A percentile compares a stretch with the other conserved stretches of the same genome.
phyloP scores from a whole-genome alignment of 2,113 vertebrate genomes.

The Perccottus glenii region DNA sequence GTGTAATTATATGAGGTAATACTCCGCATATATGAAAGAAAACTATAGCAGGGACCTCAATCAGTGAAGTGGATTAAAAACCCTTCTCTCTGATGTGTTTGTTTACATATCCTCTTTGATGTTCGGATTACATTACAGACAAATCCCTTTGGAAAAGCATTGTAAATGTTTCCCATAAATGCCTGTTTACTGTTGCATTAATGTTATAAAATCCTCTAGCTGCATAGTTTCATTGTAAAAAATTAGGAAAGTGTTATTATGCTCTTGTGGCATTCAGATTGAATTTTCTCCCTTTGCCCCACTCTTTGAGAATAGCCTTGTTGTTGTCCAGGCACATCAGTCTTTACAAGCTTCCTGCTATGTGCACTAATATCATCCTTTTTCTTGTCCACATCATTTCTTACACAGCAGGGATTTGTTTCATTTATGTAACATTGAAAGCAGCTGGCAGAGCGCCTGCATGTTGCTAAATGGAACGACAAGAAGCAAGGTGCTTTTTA shows the following conservation, averaged over 20 bases:
- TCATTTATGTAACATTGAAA: slow-evolving; percentile 73
- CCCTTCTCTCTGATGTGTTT: slow-evolving; percentile 66
- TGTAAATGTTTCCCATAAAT: slow-evolving; percentile 58
- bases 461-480: slow-evolving; percentile 64
- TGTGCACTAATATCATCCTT: slow-evolving; percentile 65
- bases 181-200: slow-evolving; percentile 62
- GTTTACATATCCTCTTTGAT: slow-evolving; percentile 62
- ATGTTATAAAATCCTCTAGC: slow-evolving; percentile 57
- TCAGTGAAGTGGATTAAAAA: slow-evolving; percentile 60
- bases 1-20: slow-evolving; percentile 55
- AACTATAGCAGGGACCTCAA: slow-evolving; percentile 52
- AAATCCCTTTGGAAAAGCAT: slow-evolving; percentile 57
- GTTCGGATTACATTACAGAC: slow-evolving; percentile 61
- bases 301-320: slow-evolving; percentile 43
- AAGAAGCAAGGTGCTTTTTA: slow-evolving; percentile 69
- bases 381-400: slow-evolving; percentile 69
- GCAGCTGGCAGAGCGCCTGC: slow-evolving; percentile 59
- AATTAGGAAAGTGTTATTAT: slow-evolving; percentile 61
- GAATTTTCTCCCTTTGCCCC: slow-evolving; percentile 52
- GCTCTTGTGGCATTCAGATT: slow-evolving; percentile 55
- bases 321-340: slow-evolving; percentile 49
- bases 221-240: slow-evolving; percentile 63
- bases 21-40: slow-evolving; percentile 37
- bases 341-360: slow-evolving; percentile 62
- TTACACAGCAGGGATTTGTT: slow-evolving; percentile 69